These are phyloP conservation scores for Porites lobata DNA, from an alignment of 92 coral and sea anemone genomes.

Conservation along the genomic window DNA sequence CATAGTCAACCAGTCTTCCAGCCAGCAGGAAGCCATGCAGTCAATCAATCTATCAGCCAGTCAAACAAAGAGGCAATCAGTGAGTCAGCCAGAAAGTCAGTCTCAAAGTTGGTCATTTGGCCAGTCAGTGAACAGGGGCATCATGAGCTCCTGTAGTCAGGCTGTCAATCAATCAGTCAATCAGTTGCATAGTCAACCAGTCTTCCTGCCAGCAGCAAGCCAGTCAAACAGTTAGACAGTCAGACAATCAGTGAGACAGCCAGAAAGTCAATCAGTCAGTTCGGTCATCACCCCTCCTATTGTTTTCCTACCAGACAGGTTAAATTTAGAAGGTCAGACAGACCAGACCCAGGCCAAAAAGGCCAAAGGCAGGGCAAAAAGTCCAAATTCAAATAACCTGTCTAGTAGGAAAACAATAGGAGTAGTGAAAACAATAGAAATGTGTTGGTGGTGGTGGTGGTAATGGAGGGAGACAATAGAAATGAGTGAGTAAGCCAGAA, in stretches of 20 bases:
- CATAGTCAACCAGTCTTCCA: background rate
- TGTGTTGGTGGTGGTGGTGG: no score
- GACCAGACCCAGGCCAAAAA: no score
- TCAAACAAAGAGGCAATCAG: background rate
- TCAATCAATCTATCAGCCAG: background rate
- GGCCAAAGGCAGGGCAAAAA: no score
- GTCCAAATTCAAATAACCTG: no score
- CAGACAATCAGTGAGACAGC: no score
- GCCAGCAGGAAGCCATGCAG: background rate
- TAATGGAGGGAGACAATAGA: no score
- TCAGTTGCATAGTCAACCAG: background rate
- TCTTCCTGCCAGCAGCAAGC: background rate
- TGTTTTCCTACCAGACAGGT: no score
- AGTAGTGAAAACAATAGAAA: no score
- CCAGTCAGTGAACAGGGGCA: background rate
- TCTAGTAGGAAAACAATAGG: no score
- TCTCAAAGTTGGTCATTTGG: background rate
- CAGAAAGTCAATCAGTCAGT: background rate
- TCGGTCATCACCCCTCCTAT: background rate
- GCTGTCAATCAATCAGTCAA: background rate
- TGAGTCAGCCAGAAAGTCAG: background rate
- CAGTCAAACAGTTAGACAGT: background rate
- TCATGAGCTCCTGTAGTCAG: background rate
- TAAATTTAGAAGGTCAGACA: no score
- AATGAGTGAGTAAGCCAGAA: background rate